Base-by-base conservation (phyloP, 92 coral and sea anemone species). In the Porites rus region DNA sequence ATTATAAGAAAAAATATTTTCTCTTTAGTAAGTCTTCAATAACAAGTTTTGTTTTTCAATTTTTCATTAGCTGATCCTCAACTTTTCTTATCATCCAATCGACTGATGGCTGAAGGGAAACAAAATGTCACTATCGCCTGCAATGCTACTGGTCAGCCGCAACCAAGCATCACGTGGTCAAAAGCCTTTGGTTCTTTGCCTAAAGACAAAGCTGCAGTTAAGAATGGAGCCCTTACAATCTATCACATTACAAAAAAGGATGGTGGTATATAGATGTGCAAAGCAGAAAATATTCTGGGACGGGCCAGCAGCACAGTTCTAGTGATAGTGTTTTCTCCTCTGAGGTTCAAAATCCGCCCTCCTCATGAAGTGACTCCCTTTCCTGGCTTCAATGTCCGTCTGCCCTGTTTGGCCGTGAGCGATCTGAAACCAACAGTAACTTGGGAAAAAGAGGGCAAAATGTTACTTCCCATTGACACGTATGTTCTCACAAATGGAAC, bases 401-500 rank as follows among this genome's bases (percentile, higher is more conserved):
- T 56, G 61, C 12, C 61, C 0, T 56, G 61, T 56, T 0, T 56
- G 17, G 61, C 61, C 0, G 61, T 0, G 61, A 56, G 61, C 1
- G 61, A 56, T 0, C 3, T 56, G 61, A 56, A 2, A 56, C 0
- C 60, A 10, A 56, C 60, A 56, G 1, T 14, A 0, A 2, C 60
- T 56, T 56, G 60, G 61, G 16, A 4, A 56, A 56, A 56, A 14
- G 61, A 56, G 11, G 3, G 61, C 61, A 56, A 56, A 9, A 11
- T 17, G 2, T 56, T 17, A 56, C 61, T 56, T 56, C 13, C 61
- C 11, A 3, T 4, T 56, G 61, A 2, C 1, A 11, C 61, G 11
- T 10, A 56, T 56, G 0, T 56, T 56, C 14, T 78, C 12, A 16
- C 72, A 51, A 81, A 88, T 75, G 91, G 87, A 60, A 80, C 91